Evolutionary conservation across 2,113 vertebrate species (phyloP).

Genomic region (Astur gentilis): DNA sequence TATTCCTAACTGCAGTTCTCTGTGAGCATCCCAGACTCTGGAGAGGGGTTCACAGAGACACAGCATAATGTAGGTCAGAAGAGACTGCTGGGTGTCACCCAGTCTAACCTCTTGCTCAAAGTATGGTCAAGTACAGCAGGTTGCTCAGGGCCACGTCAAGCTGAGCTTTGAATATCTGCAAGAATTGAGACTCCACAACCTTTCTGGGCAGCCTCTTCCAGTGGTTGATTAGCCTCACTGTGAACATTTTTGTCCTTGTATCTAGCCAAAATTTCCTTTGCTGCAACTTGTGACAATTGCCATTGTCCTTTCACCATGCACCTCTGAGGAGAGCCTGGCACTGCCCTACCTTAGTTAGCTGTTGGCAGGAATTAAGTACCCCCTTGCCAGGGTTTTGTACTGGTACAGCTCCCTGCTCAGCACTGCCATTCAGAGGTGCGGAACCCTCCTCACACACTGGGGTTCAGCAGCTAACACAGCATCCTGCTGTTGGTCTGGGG

Average conservation of each 20-base stretch:
- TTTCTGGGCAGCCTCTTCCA: neutral
- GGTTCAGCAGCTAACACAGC: neutral
- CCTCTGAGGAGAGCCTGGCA: neutral
- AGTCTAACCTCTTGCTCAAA: neutral
- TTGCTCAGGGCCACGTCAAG: neutral
- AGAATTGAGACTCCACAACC: neutral
- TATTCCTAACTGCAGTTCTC: neutral
- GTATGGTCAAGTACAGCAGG: neutral
- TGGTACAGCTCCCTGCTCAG: neutral
- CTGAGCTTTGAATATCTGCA: neutral
- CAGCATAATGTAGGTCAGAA: neutral
- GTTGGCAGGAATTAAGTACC: neutral
- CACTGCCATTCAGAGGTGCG: neutral
- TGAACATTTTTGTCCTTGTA: neutral
- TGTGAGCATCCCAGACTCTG: neutral
- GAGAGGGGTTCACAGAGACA: neutral
- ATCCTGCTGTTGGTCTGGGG: neutral
- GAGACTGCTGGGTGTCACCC: neutral
- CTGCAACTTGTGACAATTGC: neutral
- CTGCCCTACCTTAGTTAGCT: neutral
- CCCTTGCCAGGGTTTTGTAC: neutral
- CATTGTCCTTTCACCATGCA: neutral
- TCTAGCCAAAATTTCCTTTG: neutral
- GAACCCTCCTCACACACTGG: neutral
- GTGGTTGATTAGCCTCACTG: neutral